Evolutionary conservation across 2,113 vertebrate species (phyloP).

Genomic region (Chloropsis cyanopogon): DNA sequence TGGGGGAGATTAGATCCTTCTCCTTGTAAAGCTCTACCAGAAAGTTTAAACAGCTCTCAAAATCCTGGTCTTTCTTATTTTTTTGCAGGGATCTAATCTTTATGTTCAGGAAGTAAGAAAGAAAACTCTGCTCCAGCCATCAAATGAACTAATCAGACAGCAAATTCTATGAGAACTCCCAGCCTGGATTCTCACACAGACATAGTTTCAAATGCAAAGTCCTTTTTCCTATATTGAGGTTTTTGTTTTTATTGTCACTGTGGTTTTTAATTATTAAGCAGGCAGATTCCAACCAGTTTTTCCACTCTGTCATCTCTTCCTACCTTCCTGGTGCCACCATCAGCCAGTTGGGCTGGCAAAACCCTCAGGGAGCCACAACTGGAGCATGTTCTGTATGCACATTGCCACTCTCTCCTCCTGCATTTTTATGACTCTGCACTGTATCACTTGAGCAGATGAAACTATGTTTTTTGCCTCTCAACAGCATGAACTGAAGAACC

Average conservation of each 20-base stretch:
- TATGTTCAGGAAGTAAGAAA: background rate
- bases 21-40: background rate
- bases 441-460: background rate
- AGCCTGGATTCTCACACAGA: background rate
- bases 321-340: background rate
- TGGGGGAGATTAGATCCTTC: background rate
- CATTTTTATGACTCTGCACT: background rate
- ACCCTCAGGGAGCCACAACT: background rate
- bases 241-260: background rate
- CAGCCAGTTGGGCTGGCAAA: background rate
- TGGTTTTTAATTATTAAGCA: conserved; percentile 9
- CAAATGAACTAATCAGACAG: background rate
- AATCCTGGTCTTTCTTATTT: background rate
- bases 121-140: background rate
- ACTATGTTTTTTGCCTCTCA: background rate
- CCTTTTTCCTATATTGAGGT: background rate
- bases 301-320: background rate
- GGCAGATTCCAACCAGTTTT: conserved; percentile 4
- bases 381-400: background rate
- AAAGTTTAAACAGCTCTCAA: background rate
- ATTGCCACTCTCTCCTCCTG: accelerated
- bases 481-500: background rate
- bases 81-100: background rate
- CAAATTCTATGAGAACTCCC: background rate
- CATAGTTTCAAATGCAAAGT: background rate